A percentile compares a stretch with the other conserved stretches of the same genome.
These are phyloP conservation scores for Chaetodon trifasciatus DNA, from an alignment of 2,797 vertebrate genomes.

Conservation along the genomic window DNA sequence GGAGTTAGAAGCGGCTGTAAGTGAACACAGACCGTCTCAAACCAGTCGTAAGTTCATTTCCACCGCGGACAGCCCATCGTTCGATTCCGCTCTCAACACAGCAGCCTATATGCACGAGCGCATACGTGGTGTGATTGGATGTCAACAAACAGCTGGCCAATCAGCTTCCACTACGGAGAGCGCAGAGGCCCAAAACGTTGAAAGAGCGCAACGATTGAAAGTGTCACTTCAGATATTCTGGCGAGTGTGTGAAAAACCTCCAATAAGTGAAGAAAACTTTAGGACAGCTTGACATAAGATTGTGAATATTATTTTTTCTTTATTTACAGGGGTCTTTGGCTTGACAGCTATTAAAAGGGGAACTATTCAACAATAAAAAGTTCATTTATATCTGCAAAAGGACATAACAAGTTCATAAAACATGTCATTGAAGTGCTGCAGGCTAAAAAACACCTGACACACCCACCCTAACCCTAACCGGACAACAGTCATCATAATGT, in stretches of 20 bases:
- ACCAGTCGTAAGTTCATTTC: accelerated
- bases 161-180: conserved; percentile 64
- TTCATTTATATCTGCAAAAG: conserved; percentile 15
- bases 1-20: neutral
- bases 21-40: accelerated
- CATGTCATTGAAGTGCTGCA: conserved; percentile 15
- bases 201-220: conserved; percentile 27
- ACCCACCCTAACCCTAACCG: no score
- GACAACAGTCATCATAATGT: neutral
- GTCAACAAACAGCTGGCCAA: conserved; percentile 73
- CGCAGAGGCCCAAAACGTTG: conserved; percentile 6
- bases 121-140: conserved; percentile 75
- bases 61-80: conserved; percentile 35
- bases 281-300: neutral
- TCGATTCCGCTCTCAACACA: conserved; percentile 34
- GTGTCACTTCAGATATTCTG: no score
- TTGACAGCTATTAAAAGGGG: conserved; percentile 4
- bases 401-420: conserved; percentile 41
- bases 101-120: conserved; percentile 50
- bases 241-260: no score
- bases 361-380: conserved; percentile 29
- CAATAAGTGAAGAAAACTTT: neutral
- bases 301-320: conserved; percentile 20
- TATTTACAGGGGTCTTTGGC: conserved; percentile 50
- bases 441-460: conserved; percentile 5